These are phyloP conservation scores for Cephalopholis sonnerati DNA, from an alignment of 2,113 vertebrate genomes.

Conservation along the genomic window DNA sequence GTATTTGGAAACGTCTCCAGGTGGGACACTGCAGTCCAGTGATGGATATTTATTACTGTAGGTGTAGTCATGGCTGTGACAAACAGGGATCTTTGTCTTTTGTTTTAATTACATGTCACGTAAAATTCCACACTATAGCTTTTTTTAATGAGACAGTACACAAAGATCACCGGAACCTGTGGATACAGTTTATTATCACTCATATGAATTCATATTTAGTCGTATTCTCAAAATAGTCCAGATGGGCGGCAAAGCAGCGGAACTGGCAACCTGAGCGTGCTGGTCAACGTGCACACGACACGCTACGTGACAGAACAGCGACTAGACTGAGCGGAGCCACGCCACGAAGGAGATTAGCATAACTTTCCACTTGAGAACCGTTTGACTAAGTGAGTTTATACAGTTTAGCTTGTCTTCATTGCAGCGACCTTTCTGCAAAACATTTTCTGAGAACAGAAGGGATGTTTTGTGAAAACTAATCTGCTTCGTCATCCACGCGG, in stretches of 20 bases:
- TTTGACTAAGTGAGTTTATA: not conserved
- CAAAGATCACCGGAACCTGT: too few relatives aligned
- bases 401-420: accelerated
- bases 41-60: too few relatives aligned
- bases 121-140: too few relatives aligned
- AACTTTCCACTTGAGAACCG: not conserved
- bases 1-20: too few relatives aligned
- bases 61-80: too few relatives aligned
- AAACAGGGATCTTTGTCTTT: too few relatives aligned
- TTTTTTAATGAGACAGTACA: too few relatives aligned
- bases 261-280: constrained; percentile 2
- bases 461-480: not conserved
- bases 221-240: not conserved
- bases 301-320: accelerated
- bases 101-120: too few relatives aligned
- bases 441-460: not conserved
- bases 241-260: constrained; percentile 12
- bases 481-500: accelerated
- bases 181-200: too few relatives aligned
- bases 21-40: too few relatives aligned
- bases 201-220: not conserved
- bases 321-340: not conserved
- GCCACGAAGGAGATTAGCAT: accelerated
- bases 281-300: not conserved
- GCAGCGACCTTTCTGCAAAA: accelerated